Evolutionary conservation across 2,888 invertebrate species (phyloP).

Genomic region (Lithophane semibrunnea): DNA sequence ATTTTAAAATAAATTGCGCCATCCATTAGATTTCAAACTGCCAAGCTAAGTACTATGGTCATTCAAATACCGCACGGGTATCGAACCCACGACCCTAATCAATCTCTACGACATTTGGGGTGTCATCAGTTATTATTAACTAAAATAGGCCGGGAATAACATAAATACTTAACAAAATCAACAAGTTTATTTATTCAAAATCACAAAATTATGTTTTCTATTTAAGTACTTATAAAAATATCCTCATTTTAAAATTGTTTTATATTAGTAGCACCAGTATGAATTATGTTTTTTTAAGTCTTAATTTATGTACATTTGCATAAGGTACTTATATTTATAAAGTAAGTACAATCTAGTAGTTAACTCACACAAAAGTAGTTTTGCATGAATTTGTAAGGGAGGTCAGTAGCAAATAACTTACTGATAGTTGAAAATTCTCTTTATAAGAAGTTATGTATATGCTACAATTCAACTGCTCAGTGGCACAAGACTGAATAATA

Average conservation of each 20-base stretch:
- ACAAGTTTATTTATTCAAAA: constrained; percentile 62
- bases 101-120: background rate
- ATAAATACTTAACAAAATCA: constrained; percentile 52
- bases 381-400: constrained; percentile 18
- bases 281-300: constrained; percentile 68
- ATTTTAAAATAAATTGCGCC: background rate
- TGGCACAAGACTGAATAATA: constrained; percentile 46
- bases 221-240: constrained; percentile 68
- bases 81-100: background rate
- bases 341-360: constrained; percentile 47
- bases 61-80: background rate
- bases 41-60: background rate
- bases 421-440: constrained; percentile 2
- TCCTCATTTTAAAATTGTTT: constrained; percentile 46
- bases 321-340: constrained; percentile 17
- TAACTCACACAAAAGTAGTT: background rate
- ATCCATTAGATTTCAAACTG: background rate
- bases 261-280: constrained; percentile 74
- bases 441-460: constrained; percentile 11
- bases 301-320: constrained; percentile 57
- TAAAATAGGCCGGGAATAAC: background rate
- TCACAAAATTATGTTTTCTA: constrained; percentile 53
- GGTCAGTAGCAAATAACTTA: background rate
- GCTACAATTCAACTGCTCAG: constrained; percentile 29
- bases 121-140: background rate